These are phyloP conservation scores for Miltochrista miniata DNA, from an alignment of 2,888 invertebrate genomes.

Conservation along the genomic window DNA sequence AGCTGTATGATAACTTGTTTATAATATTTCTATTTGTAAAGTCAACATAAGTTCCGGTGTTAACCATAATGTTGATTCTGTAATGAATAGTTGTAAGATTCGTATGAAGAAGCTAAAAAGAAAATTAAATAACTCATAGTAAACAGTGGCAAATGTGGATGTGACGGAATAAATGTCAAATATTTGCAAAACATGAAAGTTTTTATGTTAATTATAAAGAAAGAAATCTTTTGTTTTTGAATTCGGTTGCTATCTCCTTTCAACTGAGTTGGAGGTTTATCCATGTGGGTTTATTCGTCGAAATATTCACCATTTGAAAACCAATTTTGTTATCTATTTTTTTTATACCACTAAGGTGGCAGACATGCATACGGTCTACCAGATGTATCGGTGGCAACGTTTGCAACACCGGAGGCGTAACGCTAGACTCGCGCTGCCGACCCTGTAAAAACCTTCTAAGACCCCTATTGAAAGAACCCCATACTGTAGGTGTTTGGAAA, in stretches of 20 bases:
- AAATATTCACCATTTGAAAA: no score
- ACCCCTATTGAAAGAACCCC: no score
- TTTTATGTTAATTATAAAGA: slow-evolving; percentile 12
- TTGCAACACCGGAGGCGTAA: no score
- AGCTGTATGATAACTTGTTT: not conserved
- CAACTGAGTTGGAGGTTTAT: no score
- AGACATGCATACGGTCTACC: no score
- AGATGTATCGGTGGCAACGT: no score
- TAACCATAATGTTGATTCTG: slow-evolving; percentile 8
- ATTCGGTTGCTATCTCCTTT: not conserved
- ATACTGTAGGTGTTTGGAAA: no score
- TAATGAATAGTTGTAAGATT: slow-evolving; percentile 15
- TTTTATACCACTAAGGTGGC: no score
- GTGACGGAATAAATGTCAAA: slow-evolving; percentile 6
- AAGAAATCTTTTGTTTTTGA: slow-evolving; percentile 2
- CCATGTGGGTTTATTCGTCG: no score
- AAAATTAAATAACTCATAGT: slow-evolving; percentile 14
- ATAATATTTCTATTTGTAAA: slow-evolving; percentile 1
- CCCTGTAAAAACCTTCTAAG: no score
- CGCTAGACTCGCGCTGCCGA: no score
- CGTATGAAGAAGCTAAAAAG: slow-evolving; percentile 15
- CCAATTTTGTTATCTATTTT: no score
- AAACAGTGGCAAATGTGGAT: slow-evolving; percentile 6
- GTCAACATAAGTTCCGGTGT: slow-evolving; percentile 8
- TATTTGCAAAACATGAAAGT: slow-evolving; percentile 29